Conservation (phyloP, 2,888 invertebrate species). For the Acrocyrtus sp. region DNA sequence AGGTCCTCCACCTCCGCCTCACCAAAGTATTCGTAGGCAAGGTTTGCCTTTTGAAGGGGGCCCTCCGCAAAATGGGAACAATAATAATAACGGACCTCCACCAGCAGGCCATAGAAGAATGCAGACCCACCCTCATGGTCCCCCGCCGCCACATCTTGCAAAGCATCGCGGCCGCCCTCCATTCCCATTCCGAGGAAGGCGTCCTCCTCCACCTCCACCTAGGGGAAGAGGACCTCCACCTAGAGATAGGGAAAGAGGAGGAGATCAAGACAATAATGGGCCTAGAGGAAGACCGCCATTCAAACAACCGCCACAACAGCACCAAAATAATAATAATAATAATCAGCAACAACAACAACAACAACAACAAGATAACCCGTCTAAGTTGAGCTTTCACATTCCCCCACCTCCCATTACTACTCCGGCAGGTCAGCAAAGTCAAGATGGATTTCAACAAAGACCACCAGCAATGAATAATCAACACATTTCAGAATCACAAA, state of each 20-base stretch:
- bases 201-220: conserved; percentile 47
- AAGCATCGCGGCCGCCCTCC: conserved; percentile 52
- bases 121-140: conserved; percentile 25
- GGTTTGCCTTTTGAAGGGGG: conserved; percentile 31
- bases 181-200: conserved; percentile 40
- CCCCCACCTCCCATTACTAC: conserved; percentile 40
- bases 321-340: conserved; percentile 1
- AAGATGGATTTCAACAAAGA: conserved; percentile 24
- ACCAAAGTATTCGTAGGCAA: conserved; percentile 27
- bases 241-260: conserved; percentile 22
- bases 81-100: conserved; percentile 16
- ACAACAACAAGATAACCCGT: conserved; percentile 11
- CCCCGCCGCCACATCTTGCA: conserved; percentile 39
- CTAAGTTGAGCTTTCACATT: conserved; percentile 46
- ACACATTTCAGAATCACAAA: neutral
- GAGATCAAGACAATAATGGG: conserved; percentile 7
- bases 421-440: neutral
- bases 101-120: conserved; percentile 24
- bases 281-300: conserved; percentile 25
- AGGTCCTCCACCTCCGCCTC: conserved; percentile 22
- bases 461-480: neutral
- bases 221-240: conserved; percentile 44
- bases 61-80: conserved; percentile 5
- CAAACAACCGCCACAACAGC: neutral
- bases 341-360: conserved; percentile 3